phyloP scores from a whole-genome alignment of 2,113 vertebrate genomes.

The Panurus biarmicus region DNA sequence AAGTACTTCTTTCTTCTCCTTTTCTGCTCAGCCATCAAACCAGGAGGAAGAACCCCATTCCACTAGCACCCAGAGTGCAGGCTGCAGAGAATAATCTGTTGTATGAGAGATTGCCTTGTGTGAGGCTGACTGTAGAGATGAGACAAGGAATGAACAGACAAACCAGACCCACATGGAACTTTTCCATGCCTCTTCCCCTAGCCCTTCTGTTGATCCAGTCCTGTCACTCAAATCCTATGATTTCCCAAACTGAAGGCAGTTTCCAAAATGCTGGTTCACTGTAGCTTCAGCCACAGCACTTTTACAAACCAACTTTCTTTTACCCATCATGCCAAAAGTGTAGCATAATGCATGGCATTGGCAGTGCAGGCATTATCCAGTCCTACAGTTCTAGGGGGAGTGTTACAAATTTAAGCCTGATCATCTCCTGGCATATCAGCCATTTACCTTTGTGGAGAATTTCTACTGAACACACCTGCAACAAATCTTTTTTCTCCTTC shows the following conservation, averaged over 20 bases:
- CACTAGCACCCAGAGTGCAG: neutral
- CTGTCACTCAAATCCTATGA: neutral
- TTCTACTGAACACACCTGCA: neutral
- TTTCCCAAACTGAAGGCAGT: neutral
- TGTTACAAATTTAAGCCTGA: neutral
- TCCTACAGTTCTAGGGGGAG: neutral
- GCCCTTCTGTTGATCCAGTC: neutral
- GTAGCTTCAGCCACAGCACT: neutral
- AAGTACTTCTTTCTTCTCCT: neutral
- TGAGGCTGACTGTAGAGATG: neutral
- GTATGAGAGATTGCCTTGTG: neutral
- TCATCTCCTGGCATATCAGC: neutral
- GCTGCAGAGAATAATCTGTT: neutral
- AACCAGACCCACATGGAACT: neutral
- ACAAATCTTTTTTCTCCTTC: neutral
- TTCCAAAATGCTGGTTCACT: neutral
- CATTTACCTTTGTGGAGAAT: neutral
- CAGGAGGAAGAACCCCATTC: neutral
- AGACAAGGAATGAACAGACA: neutral
- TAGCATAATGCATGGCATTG: neutral
- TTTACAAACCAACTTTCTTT: neutral
- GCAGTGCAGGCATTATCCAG: neutral
- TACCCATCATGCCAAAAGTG: rapidly evolving
- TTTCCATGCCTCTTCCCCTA: neutral
- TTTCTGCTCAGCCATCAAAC: neutral